Percentiles rank a stretch among this genome's conserved stretches.
Evolutionary conservation across 92 coral and sea anemone species (phyloP).

Genomic region (Virgularia gustaviana): DNA sequence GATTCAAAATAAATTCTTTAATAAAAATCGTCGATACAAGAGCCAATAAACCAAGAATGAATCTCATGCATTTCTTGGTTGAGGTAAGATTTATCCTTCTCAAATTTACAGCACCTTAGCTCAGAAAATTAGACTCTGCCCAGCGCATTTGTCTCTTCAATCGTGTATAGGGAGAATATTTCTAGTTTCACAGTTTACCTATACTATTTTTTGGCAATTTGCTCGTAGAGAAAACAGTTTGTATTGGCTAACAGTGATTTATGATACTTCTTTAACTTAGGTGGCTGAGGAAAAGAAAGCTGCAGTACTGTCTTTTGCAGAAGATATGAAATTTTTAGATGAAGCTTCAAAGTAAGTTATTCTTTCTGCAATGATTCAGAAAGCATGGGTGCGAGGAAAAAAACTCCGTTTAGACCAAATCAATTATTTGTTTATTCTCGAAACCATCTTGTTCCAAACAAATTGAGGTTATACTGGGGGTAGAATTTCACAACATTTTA

Average conservation of each 20-base stretch:
- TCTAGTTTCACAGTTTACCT: background rate
- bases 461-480: too few relatives aligned
- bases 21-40: constrained; percentile 94
- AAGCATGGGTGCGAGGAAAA: too few relatives aligned
- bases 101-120: background rate
- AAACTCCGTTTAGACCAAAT: too few relatives aligned
- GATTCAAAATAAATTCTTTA: constrained; percentile 85
- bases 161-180: background rate
- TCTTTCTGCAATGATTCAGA: too few relatives aligned
- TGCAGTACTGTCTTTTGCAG: constrained; percentile 73
- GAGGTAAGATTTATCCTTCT: constrained; percentile 77
- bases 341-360: constrained; percentile 77
- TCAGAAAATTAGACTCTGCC: background rate
- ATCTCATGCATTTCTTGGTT: constrained; percentile 89
- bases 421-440: too few relatives aligned
- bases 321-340: constrained; percentile 79
- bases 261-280: constrained; percentile 39
- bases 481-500: too few relatives aligned
- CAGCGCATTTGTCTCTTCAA: too few relatives aligned
- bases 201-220: background rate
- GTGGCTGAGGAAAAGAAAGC: constrained; percentile 94
- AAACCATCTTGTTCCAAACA: too few relatives aligned
- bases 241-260: background rate
- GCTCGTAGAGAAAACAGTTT: background rate
- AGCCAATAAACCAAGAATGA: constrained; percentile 97